Base-by-base conservation (phyloP, 2,797 vertebrate species). In the Staurois parvus region DNA sequence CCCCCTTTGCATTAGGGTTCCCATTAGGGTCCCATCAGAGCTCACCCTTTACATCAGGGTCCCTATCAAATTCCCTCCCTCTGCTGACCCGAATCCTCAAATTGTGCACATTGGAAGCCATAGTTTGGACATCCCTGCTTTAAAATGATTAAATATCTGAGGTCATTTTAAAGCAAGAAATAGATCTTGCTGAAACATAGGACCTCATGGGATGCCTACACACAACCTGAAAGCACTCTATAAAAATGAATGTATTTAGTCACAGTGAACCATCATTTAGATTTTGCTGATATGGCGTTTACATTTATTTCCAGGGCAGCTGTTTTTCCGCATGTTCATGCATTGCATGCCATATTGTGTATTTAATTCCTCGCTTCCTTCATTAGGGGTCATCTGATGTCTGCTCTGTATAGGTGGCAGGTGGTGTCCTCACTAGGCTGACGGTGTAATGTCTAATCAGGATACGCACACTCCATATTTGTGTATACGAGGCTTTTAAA, bases 371-470 rank as follows among this genome's bases (percentile, higher is more conserved):
- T 45, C 24, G 37, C 34, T 40, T 40, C 21, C 34, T 21, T 48
- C 26, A 42, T 52, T 32, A 30, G 30, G 40, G 81, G 81, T 76
- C 72, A 83, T 45, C 21, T 17, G 28, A 32, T 67, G 82, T 48
- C 30, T 29, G 26, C 66, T 0, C 29, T 48, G 34, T 37, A 12
- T 19, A 26, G 15, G 1, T 9, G 48, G 52, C 69, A 48, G 45
- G 64, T 74, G 48, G 73, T 86, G 84, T 77, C 79, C 73, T 81
- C 72, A 32, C 4, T 70, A n/a, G 30, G 48, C 21, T 21, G 42
- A 8, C 24, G 48, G 74, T 74, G 26, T 86, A 70, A 83, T 86
- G 34, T 32, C 85, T 82, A 86, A 86, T 86, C 79, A 26, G 66
- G 40, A 24, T 4, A 10, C 73, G 19, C 42, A 66, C 48, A 70